Base-by-base conservation (phyloP, 2,888 invertebrate species). In the Himalopsyche kuldschensis region DNA sequence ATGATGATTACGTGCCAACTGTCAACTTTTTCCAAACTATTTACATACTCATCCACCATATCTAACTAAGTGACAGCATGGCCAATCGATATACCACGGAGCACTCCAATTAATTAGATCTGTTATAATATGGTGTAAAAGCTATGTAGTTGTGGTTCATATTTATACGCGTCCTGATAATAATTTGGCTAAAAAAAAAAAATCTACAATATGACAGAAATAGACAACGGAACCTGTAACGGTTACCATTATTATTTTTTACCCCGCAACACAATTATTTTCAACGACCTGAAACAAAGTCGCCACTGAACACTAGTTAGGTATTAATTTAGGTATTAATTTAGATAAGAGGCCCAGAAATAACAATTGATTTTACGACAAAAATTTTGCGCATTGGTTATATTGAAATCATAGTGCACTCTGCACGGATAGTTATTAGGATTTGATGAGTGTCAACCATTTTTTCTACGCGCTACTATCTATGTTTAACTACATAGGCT, bases 21-120 rank as follows among this genome's bases (percentile, higher is more conserved):
- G 85, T 85, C 85, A 85, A 81, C 82, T 83, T 85, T 85, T 84
- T 82, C 82, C 79, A 55, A 27, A 46, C 81, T 80, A 82, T 84
- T 84, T 84, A 82, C 82, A 84, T 84, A 82, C 78, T 24, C 47
- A 78, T 55, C 81, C 81, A 32, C 76, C 69, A 69, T 69, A 69
- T 69, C 69, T 69, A 69, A 69, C 69, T 27, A 2, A 27, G 69
- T 69, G 69, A 69, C 69, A 69, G 69, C 30, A 69, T 27, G 69
- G 69, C 27, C 69, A 69, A 69, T 69, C 69, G 27, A 69, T 69
- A 69, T 69, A 30, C 20, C 27, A 27, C 15, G 69, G 69, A 69
- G 30, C 27, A 69, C 69, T 69, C 27, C 69, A 69, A 69, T 69
- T 69, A 69, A 69, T 69, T 69, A 69, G 69, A 69, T 2, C 20